Evolutionary conservation across 2,113 vertebrate genomes (phyloP).

Genomic region (Oncorhynchus mykiss): DNA sequence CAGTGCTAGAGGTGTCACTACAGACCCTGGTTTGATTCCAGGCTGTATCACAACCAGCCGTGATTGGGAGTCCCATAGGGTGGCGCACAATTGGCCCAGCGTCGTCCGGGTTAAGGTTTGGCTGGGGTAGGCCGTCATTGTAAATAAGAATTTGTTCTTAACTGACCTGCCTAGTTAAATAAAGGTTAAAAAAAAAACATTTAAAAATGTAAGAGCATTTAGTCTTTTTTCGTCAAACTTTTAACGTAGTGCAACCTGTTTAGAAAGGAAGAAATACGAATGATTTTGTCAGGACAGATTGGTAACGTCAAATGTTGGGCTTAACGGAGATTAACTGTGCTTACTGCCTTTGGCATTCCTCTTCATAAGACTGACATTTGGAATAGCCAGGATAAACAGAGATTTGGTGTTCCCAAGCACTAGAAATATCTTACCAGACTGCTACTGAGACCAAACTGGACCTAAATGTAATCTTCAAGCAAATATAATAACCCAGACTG

Average conservation of each 20-base stretch:
- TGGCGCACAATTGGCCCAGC: too few relatives aligned
- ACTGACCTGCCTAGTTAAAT: too few relatives aligned
- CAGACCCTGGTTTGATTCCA: too few relatives aligned
- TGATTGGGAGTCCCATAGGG: too few relatives aligned
- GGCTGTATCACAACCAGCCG: too few relatives aligned
- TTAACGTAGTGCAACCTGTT: conserved; percentile 1
- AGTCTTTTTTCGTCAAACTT: too few relatives aligned
- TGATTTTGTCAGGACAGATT: conserved; percentile 33
- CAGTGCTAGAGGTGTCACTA: too few relatives aligned
- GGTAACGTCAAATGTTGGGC: conserved; percentile 43
- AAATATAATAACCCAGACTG: background rate
- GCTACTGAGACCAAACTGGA: background rate
- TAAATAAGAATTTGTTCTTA: too few relatives aligned
- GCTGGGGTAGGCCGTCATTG: too few relatives aligned
- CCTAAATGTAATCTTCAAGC: background rate
- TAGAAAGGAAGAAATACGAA: conserved; percentile 31
- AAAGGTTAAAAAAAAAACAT: too few relatives aligned
- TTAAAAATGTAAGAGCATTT: too few relatives aligned
- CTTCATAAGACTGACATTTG: conserved; percentile 29
- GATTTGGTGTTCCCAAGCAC: background rate
- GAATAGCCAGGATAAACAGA: conserved; percentile 18
- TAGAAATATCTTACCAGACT: background rate
- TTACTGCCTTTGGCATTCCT: conserved; percentile 33
- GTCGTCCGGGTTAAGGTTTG: too few relatives aligned
- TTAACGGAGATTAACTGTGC: conserved; percentile 44